These are phyloP conservation scores for Lingula anatina DNA, from an alignment of 2,888 invertebrate genomes.

Conservation along the genomic window DNA sequence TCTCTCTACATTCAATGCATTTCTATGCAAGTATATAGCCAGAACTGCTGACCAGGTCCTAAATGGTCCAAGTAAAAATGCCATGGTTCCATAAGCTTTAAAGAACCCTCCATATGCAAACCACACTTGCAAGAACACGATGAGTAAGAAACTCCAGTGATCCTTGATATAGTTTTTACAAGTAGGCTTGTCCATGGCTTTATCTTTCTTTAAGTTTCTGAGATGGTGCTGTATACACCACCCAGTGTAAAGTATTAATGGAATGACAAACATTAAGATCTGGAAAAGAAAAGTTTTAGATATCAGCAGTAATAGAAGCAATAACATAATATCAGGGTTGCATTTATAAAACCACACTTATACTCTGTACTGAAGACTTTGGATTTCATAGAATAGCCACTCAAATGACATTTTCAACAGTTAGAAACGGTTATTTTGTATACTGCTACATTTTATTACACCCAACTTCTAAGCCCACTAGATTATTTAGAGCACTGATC, in stretches of 20 bases:
- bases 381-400: too few relatives aligned
- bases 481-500: too few relatives aligned
- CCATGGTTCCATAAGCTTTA: conserved; percentile 73
- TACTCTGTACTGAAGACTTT: too few relatives aligned
- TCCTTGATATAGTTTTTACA: not conserved
- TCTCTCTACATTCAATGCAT: too few relatives aligned
- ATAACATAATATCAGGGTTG: too few relatives aligned
- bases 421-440: too few relatives aligned
- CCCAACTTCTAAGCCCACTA: too few relatives aligned
- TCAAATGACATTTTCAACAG: too few relatives aligned
- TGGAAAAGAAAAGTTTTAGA: conserved; percentile 26
- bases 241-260: conserved; percentile 67
- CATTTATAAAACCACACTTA: too few relatives aligned
- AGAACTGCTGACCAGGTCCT: conserved; percentile 74
- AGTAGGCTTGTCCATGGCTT: not conserved
- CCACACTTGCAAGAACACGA: conserved; percentile 61
- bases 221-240: conserved; percentile 39
- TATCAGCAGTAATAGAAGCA: not conserved
- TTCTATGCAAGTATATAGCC: conserved; percentile 57
- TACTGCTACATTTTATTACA: too few relatives aligned
- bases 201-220: not conserved
- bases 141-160: conserved; percentile 14
- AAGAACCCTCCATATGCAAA: conserved; percentile 61
- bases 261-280: conserved; percentile 68
- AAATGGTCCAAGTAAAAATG: conserved; percentile 71